phyloP scores from a whole-genome alignment of 2,888 invertebrate genomes.

The Therioaphis trifolii region DNA sequence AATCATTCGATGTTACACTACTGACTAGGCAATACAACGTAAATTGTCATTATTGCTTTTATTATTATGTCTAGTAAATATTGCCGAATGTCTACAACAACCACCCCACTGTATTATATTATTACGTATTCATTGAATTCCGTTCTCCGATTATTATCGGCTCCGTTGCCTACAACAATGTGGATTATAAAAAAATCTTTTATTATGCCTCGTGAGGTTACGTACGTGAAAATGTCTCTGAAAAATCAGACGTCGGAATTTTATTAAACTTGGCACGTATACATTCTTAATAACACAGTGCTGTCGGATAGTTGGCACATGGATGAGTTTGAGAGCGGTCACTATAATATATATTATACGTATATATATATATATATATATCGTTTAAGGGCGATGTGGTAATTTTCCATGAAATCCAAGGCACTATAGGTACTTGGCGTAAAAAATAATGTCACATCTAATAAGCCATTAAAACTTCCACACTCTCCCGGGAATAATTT shows the following conservation, averaged over 20 bases:
- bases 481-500: constrained; percentile 13
- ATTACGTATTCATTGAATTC: neutral
- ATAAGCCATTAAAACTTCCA: constrained; percentile 26
- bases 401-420: constrained; percentile 5
- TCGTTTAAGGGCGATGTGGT: constrained; percentile 28
- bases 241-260: constrained; percentile 1
- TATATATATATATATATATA: neutral
- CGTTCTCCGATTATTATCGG: neutral
- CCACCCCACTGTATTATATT: no score
- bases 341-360: no score
- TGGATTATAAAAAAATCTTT: neutral
- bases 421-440: constrained; percentile 29
- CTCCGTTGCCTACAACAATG: neutral
- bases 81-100: no score
- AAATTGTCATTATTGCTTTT: no score
- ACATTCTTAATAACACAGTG: constrained; percentile 29
- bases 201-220: constrained; percentile 1
- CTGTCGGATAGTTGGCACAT: constrained; percentile 39
- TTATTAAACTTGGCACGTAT: constrained; percentile 44
- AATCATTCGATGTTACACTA: no score
- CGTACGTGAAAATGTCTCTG: constrained; percentile 20
- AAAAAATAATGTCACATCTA: constrained; percentile 39
- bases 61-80: no score
- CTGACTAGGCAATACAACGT: no score
- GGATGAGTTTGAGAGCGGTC: neutral